A percentile compares a stretch with the other conserved stretches of the same genome.
Conservation (phyloP, 1,140 invertebrate species). For the Muscidifurax raptorellus region DNA sequence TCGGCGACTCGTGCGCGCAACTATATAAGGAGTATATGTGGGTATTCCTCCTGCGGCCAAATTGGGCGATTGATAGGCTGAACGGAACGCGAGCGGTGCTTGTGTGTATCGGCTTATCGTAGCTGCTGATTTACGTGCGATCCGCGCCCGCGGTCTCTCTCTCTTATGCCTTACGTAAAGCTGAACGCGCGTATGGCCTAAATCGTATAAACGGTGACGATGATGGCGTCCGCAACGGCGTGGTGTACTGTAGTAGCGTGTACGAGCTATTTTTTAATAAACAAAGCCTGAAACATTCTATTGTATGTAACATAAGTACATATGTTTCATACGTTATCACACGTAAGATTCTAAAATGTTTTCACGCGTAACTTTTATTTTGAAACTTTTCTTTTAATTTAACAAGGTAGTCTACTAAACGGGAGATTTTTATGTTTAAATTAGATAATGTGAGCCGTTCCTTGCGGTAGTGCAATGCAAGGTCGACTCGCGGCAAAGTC, state of each 20-base stretch:
- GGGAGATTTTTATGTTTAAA: too few relatives aligned
- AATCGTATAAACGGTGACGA: neutral
- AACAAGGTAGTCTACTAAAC: neutral
- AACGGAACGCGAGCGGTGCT: neutral
- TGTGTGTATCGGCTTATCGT: neutral
- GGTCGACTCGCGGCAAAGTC: conserved; percentile 76
- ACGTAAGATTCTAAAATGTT: too few relatives aligned
- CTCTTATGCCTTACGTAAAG: neutral
- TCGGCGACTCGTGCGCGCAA: neutral
- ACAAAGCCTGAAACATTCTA: too few relatives aligned
- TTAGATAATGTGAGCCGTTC: too few relatives aligned
- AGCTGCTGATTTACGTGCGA: conserved; percentile 17
- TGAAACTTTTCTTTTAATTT: neutral
- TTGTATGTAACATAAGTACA: too few relatives aligned
- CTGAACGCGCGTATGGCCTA: neutral
- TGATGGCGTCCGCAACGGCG: too few relatives aligned
- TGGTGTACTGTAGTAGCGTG: too few relatives aligned
- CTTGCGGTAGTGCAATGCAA: conserved; percentile 78
- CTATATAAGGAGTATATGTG: neutral
- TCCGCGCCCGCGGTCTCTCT: neutral
- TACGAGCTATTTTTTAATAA: too few relatives aligned
- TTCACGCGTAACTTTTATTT: neutral
- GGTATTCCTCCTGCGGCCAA: neutral
- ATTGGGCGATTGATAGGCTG: conserved; percentile 20
- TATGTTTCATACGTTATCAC: too few relatives aligned